Evolutionary conservation across 2,888 invertebrate genomes (phyloP).

Genomic region (Hypolimnas misippus): DNA sequence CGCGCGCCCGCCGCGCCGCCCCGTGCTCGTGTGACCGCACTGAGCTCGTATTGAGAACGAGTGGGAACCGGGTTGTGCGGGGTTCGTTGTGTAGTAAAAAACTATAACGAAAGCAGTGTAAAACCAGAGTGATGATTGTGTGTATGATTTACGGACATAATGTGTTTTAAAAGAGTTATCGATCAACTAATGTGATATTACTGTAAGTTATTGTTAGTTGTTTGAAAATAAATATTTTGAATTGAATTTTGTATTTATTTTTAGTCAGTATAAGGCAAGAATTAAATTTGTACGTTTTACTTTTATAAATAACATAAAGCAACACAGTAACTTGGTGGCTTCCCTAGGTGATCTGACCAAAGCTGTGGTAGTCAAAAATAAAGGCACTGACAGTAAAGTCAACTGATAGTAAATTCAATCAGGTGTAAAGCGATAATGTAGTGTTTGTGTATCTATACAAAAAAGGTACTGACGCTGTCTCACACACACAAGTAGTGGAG

Average conservation of each 20-base stretch:
- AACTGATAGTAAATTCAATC: no score
- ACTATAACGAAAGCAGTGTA: neutral
- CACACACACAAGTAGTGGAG: no score
- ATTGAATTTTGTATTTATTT: neutral
- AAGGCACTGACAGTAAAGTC: no score
- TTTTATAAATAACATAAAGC: no score
- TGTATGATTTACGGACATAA: neutral
- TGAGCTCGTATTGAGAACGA: neutral
- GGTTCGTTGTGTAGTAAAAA: neutral
- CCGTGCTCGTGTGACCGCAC: conserved; percentile 42
- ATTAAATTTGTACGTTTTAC: no score
- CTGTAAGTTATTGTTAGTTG: conserved; percentile 39
- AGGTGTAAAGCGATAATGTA: no score
- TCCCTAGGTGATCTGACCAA: no score
- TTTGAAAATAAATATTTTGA: conserved; percentile 35
- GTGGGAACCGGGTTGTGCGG: neutral
- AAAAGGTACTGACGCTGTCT: no score
- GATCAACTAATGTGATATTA: conserved; percentile 43
- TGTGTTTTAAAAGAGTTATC: conserved; percentile 24
- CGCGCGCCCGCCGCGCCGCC: conserved; percentile 19
- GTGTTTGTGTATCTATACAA: no score
- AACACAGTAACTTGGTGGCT: no score
- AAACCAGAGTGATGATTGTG: neutral
- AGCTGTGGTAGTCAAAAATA: no score
- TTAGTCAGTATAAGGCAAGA: no score